Base-by-base conservation (phyloP, 35 echinoderm and acorn worm species). In the Stichopus chloronotus region DNA sequence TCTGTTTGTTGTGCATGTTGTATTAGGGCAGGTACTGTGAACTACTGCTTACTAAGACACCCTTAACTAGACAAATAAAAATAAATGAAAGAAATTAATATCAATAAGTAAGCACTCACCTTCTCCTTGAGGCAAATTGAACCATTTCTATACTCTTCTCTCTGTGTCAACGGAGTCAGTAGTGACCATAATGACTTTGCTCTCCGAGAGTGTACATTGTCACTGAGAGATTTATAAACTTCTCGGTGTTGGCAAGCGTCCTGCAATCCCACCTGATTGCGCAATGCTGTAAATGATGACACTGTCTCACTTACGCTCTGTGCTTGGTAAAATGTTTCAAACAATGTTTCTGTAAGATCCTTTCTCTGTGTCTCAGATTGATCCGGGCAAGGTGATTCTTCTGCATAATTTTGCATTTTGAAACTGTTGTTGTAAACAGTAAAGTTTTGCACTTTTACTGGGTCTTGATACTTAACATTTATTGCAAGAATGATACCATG, bases 161-260 rank as follows among this genome's bases (percentile, higher is more conserved):
- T 89, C 9, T 89, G 17, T 5, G 25, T 61, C 60, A 89, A 53
- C 16, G 57, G 87, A 71, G 57, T 63, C 22, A 89, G 7, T 16
- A 52, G 61, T n/a, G 87, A 89, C 87, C 87, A 89, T 24, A 89
- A 72, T 43, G 87, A 89, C 4, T 6, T 69, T 25, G 87, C 87
- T 71, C 30, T 65, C 60, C 87, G 61, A 1, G 87, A 89, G 5
- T 16, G 24, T 6, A 89, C 60, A 71, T 69, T 89, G 13, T 89
- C 12, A 9, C 24, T 89, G n/a, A 89, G 87, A 20, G 60, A 20
- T 63, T 89, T 52, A 61, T 71, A 89, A 72, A 89, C 10, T 61
- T 11, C 23, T 0, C 57, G 19, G 25, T 43, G 60, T 9, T 89
- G 23, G 8, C 71, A 13, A 17, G 71, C 21, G 6, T 89, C 57